Conservation (phyloP, 2,113 vertebrate species). For the Hyla sarda region DNA sequence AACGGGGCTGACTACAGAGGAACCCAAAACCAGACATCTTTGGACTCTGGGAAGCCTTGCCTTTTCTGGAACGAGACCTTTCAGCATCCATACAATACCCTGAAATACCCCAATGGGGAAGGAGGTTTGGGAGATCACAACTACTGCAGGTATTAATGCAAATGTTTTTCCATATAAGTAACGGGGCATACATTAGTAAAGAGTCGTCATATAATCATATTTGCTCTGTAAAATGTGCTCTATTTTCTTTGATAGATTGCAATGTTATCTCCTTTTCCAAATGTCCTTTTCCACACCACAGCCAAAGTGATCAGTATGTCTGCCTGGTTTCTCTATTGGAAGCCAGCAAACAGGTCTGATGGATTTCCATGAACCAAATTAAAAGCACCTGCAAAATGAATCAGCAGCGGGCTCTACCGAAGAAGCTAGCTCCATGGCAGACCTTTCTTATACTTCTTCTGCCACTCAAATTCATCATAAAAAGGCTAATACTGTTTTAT, state of each 20-base stretch:
- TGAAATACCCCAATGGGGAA: conserved; percentile 94
- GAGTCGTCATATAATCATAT: neutral
- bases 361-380: conserved; percentile 5
- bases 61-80: conserved; percentile 98
- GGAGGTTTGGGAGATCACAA: conserved; percentile 93
- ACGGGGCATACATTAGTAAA: too few relatives aligned
- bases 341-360: neutral
- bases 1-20: conserved; percentile 95
- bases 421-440: neutral
- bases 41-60: conserved; percentile 87
- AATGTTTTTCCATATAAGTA: neutral
- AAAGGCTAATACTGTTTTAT: conserved; percentile 1
- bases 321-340: neutral
- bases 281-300: neutral
- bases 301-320: neutral
- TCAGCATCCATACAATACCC: conserved; percentile 94
- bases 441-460: neutral
- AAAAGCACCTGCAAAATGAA: neutral
- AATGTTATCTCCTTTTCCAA: neutral
- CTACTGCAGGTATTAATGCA: conserved; percentile 89
- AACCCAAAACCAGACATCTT: conserved; percentile 90
- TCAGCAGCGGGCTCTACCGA: neutral
- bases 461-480: conserved; percentile 1
- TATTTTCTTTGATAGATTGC: neutral
- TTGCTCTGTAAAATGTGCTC: neutral